Conservation (phyloP, 2,797 vertebrate genomes). For the Neostethus bicornis region DNA sequence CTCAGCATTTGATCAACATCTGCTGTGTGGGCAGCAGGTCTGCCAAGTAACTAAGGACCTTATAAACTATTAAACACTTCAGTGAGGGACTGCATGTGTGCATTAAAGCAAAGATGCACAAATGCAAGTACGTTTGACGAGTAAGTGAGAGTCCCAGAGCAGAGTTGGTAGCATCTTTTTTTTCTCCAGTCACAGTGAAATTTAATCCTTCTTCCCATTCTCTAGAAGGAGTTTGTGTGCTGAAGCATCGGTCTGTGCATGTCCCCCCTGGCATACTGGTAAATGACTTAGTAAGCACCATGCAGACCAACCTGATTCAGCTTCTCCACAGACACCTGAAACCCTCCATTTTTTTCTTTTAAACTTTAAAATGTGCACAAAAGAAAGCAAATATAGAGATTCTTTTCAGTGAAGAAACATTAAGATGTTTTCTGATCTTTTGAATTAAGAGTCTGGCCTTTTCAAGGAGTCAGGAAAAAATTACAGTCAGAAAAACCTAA, state of each 20-base stretch:
- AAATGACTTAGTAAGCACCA: slow-evolving; percentile 51
- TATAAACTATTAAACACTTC: slow-evolving; percentile 78
- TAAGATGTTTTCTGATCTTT: not conserved
- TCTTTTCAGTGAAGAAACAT: slow-evolving; percentile 4
- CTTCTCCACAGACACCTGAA: slow-evolving; percentile 31
- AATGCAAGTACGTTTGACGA: slow-evolving; percentile 39
- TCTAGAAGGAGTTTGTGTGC: slow-evolving; percentile 42
- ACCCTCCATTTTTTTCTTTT: too few relatives aligned
- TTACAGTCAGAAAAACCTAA: not conserved
- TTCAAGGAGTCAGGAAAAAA: not conserved
- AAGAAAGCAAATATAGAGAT: not conserved
- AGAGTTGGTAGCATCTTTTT: slow-evolving; percentile 56
- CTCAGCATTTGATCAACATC: slow-evolving; percentile 63
- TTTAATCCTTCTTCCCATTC: slow-evolving; percentile 53
- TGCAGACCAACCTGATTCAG: slow-evolving; percentile 42
- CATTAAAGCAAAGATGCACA: slow-evolving; percentile 44
- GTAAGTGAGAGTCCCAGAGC: slow-evolving; percentile 48
- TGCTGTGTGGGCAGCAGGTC: slow-evolving; percentile 71
- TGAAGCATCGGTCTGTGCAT: slow-evolving; percentile 31
- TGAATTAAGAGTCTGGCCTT: not conserved
- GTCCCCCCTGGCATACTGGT: slow-evolving; percentile 34
- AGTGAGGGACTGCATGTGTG: slow-evolving; percentile 36
- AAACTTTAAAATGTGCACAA: slow-evolving; percentile 19
- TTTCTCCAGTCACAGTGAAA: slow-evolving; percentile 70
- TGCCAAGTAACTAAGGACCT: slow-evolving; percentile 75